These are phyloP conservation scores for Synodontis membranacea DNA, from an alignment of 2,113 vertebrate genomes.

Conservation along the genomic window DNA sequence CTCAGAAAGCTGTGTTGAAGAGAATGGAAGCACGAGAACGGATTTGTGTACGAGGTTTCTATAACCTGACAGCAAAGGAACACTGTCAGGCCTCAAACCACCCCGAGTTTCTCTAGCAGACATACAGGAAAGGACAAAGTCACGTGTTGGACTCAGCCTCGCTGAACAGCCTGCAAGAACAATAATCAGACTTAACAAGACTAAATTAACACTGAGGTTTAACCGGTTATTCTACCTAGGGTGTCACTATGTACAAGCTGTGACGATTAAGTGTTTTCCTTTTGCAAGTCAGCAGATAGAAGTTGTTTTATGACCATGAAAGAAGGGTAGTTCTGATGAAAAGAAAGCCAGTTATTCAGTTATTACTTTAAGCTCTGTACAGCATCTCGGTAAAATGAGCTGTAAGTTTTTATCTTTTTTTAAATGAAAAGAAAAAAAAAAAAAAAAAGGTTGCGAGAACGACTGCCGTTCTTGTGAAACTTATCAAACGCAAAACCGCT, in stretches of 20 bases:
- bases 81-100: conserved; percentile 68
- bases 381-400: no score
- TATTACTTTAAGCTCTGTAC: no score
- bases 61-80: conserved; percentile 61
- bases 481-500: no score
- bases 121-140: conserved; percentile 68
- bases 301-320: no score
- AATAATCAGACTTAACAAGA: not conserved
- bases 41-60: conserved; percentile 63
- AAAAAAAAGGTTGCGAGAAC: no score
- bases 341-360: no score
- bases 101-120: conserved; percentile 67
- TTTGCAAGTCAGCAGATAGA: no score
- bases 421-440: no score
- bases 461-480: no score
- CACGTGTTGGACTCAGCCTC: conserved; percentile 61
- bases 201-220: not conserved
- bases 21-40: accelerated
- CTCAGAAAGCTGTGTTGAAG: not conserved
- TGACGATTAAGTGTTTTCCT: not conserved
- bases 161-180: conserved; percentile 48
- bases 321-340: no score
- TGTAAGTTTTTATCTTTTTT: no score
- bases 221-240: not conserved
- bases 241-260: not conserved